These are phyloP conservation scores for Melinaea marsaeus DNA, from an alignment of 2,888 invertebrate species.

Conservation along the genomic window DNA sequence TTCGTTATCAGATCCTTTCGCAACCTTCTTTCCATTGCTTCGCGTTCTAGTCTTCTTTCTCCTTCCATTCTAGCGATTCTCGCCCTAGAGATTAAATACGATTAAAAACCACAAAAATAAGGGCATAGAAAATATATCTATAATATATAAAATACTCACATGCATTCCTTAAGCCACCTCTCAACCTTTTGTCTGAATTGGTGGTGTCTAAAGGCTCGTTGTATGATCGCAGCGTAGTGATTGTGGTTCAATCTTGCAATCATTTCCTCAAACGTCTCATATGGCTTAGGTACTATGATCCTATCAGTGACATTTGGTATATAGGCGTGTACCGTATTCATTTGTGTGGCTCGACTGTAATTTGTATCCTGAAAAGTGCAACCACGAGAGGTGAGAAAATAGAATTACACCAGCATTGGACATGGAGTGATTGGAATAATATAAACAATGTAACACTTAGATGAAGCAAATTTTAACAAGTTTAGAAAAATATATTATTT, in stretches of 20 bases:
- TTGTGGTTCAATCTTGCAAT: constrained; percentile 75
- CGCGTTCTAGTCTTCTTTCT: constrained; percentile 72
- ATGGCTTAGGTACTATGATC: constrained; percentile 78
- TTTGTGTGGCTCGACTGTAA: constrained; percentile 80
- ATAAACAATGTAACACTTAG: too few species aligned
- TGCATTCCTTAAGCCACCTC: constrained; percentile 62
- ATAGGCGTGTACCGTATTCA: constrained; percentile 74
- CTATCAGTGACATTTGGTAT: constrained; percentile 81
- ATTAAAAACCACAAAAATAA: not conserved
- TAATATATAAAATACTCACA: constrained; percentile 43
- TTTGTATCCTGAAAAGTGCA: constrained; percentile 64
- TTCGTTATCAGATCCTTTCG: constrained; percentile 79
- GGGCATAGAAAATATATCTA: not conserved
- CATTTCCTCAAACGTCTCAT: constrained; percentile 82
- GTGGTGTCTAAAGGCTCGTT: constrained; percentile 80
- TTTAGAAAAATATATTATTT: too few species aligned
- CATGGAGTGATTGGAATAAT: too few species aligned
- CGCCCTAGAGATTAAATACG: constrained; percentile 46
- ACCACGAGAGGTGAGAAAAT: not conserved
- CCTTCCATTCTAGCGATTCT: constrained; percentile 71
- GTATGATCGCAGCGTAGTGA: constrained; percentile 80
- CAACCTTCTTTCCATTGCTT: constrained; percentile 74
- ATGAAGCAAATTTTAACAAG: too few species aligned
- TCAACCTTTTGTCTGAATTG: constrained; percentile 65
- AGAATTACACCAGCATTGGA: not conserved